A percentile compares a stretch with the other conserved stretches of the same genome.
Evolutionary conservation across 2,888 invertebrate species (phyloP).

Genomic region (Scrobipalpa atriplicella): DNA sequence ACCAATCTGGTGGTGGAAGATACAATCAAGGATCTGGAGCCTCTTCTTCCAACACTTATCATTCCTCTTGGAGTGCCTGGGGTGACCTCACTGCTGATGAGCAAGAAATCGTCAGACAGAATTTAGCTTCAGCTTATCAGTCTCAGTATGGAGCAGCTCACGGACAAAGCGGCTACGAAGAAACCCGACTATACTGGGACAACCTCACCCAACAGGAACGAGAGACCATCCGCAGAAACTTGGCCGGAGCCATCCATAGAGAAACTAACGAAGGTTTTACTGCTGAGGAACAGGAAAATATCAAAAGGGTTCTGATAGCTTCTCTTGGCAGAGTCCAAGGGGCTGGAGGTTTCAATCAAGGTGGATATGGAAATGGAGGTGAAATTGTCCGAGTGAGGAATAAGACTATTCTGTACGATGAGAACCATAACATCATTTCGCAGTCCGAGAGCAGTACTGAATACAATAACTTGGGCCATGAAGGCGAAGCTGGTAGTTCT

Average conservation of each 20-base stretch:
- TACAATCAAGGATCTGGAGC: slow-evolving; percentile 39
- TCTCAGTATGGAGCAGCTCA: slow-evolving; percentile 39
- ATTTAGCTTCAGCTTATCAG: slow-evolving; percentile 47
- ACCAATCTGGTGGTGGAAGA: slow-evolving; percentile 29
- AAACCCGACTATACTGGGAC: slow-evolving; percentile 27
- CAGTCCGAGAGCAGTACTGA: slow-evolving; percentile 80
- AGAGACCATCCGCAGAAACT: slow-evolving; percentile 19
- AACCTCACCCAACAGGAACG: slow-evolving; percentile 33
- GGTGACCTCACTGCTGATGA: slow-evolving; percentile 59
- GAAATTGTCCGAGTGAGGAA: slow-evolving; percentile 60
- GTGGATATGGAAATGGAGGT: slow-evolving; percentile 43
- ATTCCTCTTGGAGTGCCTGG: slow-evolving; percentile 55
- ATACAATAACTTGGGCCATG: slow-evolving; percentile 65
- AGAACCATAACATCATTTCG: slow-evolving; percentile 72
- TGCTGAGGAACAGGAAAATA: slow-evolving; percentile 32
- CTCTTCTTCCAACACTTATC: slow-evolving; percentile 46
- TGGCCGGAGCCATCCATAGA: slow-evolving; percentile 16
- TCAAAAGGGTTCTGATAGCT: slow-evolving; percentile 28
- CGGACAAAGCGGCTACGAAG: slow-evolving; percentile 28
- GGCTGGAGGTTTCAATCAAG: slow-evolving; percentile 36
- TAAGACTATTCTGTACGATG: slow-evolving; percentile 64
- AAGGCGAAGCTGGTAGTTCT: slow-evolving; percentile 74
- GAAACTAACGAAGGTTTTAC: slow-evolving; percentile 29
- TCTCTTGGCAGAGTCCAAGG: slow-evolving; percentile 30
- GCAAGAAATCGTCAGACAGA: slow-evolving; percentile 58